A percentile compares a stretch with the other conserved stretches of the same genome.
These are phyloP conservation scores for Drosophila melanogaster DNA, from an alignment of 1,140 invertebrate species.

Conservation along the genomic window Release_6_plus_ISO1_MT NC_004354.4:17094001-17094500, in stretches of 20 bases:
- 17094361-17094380: conserved; percentile 16
- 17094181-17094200: conserved; percentile 33
- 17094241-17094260: conserved; percentile 17
- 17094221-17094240: conserved; percentile 10
- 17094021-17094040: conserved; percentile 13
- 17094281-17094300: conserved; percentile 14
- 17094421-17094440: conserved; percentile 29
- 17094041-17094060: conserved; percentile 45
- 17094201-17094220: conserved; percentile 28
- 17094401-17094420: conserved; percentile 1
- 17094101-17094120: conserved; percentile 60
- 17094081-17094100: conserved; percentile 49
- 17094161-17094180: conserved; percentile 19
- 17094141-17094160: not conserved
- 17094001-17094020: not conserved
- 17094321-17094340: not conserved
- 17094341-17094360: not conserved
- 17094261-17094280: conserved; percentile 24
- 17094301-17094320: not conserved
- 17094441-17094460: conserved; percentile 10
- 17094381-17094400: not conserved
- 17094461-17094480: conserved; percentile 1
- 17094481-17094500: conserved; percentile 5
- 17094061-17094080: conserved; percentile 68
- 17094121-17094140: not conserved